A percentile compares a stretch with the other conserved stretches of the same genome.
These are phyloP conservation scores for Philereme vetulata DNA, from an alignment of 2,888 invertebrate species.

Conservation along the genomic window DNA sequence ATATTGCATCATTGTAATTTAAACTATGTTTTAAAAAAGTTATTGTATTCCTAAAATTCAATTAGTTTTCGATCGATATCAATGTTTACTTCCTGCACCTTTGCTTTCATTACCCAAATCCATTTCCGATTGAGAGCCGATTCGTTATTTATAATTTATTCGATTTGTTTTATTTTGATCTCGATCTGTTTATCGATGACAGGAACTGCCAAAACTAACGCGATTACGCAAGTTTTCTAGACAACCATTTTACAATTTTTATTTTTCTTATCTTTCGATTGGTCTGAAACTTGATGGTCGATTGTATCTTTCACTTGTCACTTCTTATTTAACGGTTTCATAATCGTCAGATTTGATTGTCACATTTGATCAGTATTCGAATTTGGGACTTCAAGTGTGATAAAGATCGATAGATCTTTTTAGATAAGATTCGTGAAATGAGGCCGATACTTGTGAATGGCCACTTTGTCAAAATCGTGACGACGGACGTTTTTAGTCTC, in stretches of 20 bases:
- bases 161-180: constrained; percentile 30
- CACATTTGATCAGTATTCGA: constrained; percentile 5
- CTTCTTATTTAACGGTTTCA: constrained; percentile 32
- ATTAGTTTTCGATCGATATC: constrained; percentile 27
- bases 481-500: constrained; percentile 33
- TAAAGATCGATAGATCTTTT: constrained; percentile 63
- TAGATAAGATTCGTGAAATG: constrained; percentile 61
- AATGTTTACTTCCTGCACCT: constrained; percentile 31
- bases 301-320: constrained; percentile 34
- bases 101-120: constrained; percentile 31
- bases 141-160: constrained; percentile 31
- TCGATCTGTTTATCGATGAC: constrained; percentile 39
- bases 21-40: constrained; percentile 17
- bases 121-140: constrained; percentile 30
- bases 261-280: not conserved
- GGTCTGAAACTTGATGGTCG: constrained; percentile 1
- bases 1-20: constrained; percentile 20
- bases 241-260: constrained; percentile 23
- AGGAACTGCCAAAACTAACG: constrained; percentile 40
- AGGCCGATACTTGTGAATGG: constrained; percentile 54
- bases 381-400: constrained; percentile 13
- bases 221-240: constrained; percentile 41
- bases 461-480: constrained; percentile 44
- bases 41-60: constrained; percentile 30
- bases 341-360: constrained; percentile 14